phyloP scores from a whole-genome alignment of 2,797 vertebrate genomes.

The Ctenopoma kingsleyae region DNA sequence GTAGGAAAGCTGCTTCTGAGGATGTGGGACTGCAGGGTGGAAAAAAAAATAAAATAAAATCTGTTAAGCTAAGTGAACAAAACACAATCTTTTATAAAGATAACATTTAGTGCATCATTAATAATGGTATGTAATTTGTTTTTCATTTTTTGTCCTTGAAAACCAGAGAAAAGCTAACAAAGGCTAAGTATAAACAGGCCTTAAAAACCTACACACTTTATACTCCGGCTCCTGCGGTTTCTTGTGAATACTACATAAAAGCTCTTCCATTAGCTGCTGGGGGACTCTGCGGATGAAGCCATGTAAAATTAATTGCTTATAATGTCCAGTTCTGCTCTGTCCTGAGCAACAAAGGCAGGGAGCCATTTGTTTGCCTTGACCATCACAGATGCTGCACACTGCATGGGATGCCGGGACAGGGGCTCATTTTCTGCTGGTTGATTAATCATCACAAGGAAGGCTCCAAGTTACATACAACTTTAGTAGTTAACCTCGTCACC shows the following conservation, averaged over 20 bases:
- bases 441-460: slow-evolving; percentile 91
- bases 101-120: slow-evolving; percentile 11
- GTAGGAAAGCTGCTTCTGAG: slow-evolving; percentile 89
- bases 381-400: slow-evolving; percentile 84
- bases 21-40: slow-evolving; percentile 81
- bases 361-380: slow-evolving; percentile 87
- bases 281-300: slow-evolving; percentile 77
- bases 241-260: slow-evolving; percentile 59
- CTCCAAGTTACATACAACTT: slow-evolving; percentile 94
- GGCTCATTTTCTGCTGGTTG: slow-evolving; percentile 87
- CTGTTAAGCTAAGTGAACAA: slow-evolving; percentile 11
- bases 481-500: slow-evolving; percentile 96
- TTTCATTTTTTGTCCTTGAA: neutral
- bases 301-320: slow-evolving; percentile 86
- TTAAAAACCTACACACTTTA: slow-evolving; percentile 30
- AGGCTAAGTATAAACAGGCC: slow-evolving; percentile 2
- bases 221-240: slow-evolving; percentile 38
- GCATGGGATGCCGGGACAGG: slow-evolving; percentile 84
- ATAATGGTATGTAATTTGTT: neutral
- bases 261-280: slow-evolving; percentile 75
- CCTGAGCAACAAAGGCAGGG: slow-evolving; percentile 84
- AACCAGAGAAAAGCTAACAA: neutral
- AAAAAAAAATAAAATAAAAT: neutral
- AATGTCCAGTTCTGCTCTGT: slow-evolving; percentile 82
- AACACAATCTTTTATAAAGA: slow-evolving; percentile 12